These are phyloP conservation scores for Dendronephthya gigantea DNA, from an alignment of 64 coral and sea anemone species.

Conservation along the genomic window DNA sequence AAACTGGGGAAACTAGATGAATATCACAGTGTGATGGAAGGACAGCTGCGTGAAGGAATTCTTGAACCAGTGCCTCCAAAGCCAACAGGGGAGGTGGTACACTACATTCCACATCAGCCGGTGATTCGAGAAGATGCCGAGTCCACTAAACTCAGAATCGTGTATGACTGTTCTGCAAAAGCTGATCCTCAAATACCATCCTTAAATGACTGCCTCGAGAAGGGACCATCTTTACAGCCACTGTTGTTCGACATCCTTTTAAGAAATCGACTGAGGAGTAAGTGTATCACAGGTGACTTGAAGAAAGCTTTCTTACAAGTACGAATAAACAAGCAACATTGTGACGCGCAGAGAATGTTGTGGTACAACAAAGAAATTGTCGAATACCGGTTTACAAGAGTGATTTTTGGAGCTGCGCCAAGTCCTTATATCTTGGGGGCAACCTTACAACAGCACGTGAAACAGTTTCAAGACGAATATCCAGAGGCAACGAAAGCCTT, in stretches of 20 bases:
- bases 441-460: not conserved
- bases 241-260: constrained; percentile 43
- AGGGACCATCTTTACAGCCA: constrained; percentile 35
- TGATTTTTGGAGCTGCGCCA: not conserved
- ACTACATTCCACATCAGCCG: constrained; percentile 35
- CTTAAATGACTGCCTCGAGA: constrained; percentile 47
- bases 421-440: not conserved
- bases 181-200: constrained; percentile 15
- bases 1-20: constrained; percentile 22
- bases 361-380: constrained; percentile 27
- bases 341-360: not conserved
- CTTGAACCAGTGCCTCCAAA: constrained; percentile 12
- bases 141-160: constrained; percentile 36
- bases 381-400: not conserved
- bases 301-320: constrained; percentile 41
- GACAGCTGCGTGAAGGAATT: not conserved
- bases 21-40: not conserved
- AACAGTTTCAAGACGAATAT: constrained; percentile 1
- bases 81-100: not conserved
- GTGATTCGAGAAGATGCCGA: constrained; percentile 30
- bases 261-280: not conserved
- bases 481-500: constrained; percentile 5
- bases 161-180: constrained; percentile 50
- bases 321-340: constrained; percentile 1
- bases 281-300: constrained; percentile 36